Percentiles rank a stretch among this genome's conserved stretches.
These are phyloP conservation scores for Molossus alvarezi DNA, from an alignment of 2,797 vertebrate species.

Conservation along the genomic window DNA sequence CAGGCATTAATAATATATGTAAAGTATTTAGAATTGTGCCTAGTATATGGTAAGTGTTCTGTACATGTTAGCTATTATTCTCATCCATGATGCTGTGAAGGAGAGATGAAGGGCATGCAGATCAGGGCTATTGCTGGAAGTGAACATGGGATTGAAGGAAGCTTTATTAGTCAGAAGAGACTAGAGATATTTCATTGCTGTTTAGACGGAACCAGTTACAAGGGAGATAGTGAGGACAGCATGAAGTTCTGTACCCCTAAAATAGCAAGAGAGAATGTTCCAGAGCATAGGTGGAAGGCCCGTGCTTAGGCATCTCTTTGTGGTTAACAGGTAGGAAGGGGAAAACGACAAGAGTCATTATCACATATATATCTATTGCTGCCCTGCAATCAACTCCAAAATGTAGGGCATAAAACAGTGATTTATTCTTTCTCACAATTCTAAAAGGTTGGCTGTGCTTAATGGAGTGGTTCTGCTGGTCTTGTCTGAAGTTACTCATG, in stretches of 20 bases:
- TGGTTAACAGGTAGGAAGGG: background rate
- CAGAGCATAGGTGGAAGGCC: background rate
- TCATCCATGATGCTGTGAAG: background rate
- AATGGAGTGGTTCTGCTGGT: background rate
- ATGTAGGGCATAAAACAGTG: background rate
- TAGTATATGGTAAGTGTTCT: background rate
- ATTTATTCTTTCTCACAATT: background rate
- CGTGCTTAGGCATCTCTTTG: background rate
- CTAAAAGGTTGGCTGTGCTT: background rate
- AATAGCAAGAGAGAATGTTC: background rate
- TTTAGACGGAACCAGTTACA: background rate
- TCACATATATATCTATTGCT: background rate
- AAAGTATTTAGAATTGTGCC: conserved; percentile 30
- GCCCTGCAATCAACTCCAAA: background rate
- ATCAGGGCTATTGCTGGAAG: background rate
- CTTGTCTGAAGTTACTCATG: background rate
- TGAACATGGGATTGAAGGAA: background rate
- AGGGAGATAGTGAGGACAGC: background rate
- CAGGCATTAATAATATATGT: background rate
- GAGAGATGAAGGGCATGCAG: background rate
- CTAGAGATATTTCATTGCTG: conserved; percentile 12
- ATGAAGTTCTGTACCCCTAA: background rate
- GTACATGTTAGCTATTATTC: background rate
- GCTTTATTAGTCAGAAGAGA: background rate
- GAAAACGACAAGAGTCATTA: background rate